Percentiles rank a stretch among this genome's conserved stretches.
Conservation (phyloP, 2,113 vertebrate genomes). For the Dasyornis broadbenti region DNA sequence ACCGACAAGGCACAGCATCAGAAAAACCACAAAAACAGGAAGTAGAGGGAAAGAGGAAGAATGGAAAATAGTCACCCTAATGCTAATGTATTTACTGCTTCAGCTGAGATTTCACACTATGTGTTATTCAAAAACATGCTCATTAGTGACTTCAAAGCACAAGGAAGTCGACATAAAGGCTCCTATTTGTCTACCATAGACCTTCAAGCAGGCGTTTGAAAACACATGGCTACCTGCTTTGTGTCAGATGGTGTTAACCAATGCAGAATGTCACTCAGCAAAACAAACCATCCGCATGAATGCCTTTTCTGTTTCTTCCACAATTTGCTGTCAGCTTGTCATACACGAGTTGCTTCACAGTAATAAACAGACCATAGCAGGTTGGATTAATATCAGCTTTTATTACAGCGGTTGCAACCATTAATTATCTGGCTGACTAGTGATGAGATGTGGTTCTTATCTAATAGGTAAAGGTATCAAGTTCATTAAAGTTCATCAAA, state of each 20-base stretch:
- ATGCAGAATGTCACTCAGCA: not conserved
- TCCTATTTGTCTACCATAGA: conserved; percentile 26
- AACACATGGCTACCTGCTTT: conserved; percentile 7
- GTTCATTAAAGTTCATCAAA: conserved; percentile 63
- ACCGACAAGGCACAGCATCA: not conserved
- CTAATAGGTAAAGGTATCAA: conserved; percentile 35
- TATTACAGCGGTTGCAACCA: conserved; percentile 54
- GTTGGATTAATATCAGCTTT: conserved; percentile 57
- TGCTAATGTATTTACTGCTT: not conserved
- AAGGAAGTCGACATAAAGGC: conserved; percentile 43
- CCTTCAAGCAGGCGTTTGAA: not conserved
- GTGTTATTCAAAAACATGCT: conserved; percentile 45
- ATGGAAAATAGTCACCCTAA: not conserved
- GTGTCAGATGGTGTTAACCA: not conserved
- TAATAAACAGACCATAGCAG: conserved; percentile 38
- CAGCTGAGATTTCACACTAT: conserved; percentile 31
- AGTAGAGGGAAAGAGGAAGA: conserved; percentile 18
- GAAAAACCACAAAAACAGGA: conserved; percentile 31
- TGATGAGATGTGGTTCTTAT: conserved; percentile 43
- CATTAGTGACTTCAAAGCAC: conserved; percentile 57
- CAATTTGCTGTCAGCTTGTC: conserved; percentile 38
- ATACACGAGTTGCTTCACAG: not conserved
- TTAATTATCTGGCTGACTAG: conserved; percentile 67
- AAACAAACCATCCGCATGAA: not conserved
- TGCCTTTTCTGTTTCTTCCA: not conserved